phyloP scores from a whole-genome alignment of 2,797 vertebrate genomes.

The Heteromormyrus szaboi region DNA sequence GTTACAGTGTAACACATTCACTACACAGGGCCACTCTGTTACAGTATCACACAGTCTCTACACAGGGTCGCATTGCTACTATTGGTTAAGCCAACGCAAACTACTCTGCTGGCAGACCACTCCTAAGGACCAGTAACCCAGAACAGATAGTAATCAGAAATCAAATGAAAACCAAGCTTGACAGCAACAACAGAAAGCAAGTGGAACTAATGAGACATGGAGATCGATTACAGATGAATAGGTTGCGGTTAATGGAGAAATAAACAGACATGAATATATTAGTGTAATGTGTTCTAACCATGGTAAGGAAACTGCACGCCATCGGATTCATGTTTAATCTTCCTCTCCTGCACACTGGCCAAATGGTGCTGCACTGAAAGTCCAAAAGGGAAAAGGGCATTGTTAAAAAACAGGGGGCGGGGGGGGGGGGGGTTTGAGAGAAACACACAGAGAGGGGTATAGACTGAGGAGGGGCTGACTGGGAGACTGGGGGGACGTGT shows the following conservation, averaged over 20 bases:
- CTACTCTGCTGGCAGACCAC: background rate
- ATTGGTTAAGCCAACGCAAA: background rate
- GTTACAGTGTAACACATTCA: background rate
- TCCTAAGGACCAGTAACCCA: background rate
- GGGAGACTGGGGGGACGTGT: background rate
- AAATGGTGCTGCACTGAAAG: conserved; percentile 76
- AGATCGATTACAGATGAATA: background rate
- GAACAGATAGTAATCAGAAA: background rate
- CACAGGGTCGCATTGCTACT: conserved; percentile 26
- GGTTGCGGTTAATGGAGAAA: conserved; percentile 10
- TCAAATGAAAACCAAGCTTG: conserved; percentile 45
- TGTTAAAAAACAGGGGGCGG: conserved; percentile 45
- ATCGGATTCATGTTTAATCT: conserved; percentile 77
- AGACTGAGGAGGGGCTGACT: background rate
- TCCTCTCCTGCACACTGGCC: conserved; percentile 74
- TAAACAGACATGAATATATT: conserved; percentile 38
- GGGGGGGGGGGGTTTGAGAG: background rate
- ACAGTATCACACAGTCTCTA: background rate
- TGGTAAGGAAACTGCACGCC: conserved; percentile 76
- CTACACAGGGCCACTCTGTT: background rate
- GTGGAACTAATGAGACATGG: conserved; percentile 22
- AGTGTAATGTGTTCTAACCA: conserved; percentile 70
- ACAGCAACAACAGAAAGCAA: conserved; percentile 46
- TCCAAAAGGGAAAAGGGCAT: conserved; percentile 57
- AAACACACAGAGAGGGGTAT: background rate